Percentiles rank a stretch among this genome's conserved stretches.
Evolutionary conservation across 2,113 vertebrate species (phyloP).

Genomic region (Pogona vitticeps): DNA sequence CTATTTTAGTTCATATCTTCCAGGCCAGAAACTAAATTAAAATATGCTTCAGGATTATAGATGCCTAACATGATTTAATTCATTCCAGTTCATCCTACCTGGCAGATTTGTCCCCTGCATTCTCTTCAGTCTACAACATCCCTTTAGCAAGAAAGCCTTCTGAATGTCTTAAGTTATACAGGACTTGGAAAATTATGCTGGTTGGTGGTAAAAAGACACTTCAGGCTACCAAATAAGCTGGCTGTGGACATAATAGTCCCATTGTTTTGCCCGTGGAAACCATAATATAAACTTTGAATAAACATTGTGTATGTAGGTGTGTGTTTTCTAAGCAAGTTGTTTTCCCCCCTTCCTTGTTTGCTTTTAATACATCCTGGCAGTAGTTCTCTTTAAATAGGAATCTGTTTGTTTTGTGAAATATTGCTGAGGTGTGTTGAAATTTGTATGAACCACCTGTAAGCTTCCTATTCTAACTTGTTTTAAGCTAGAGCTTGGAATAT

Average conservation of each 20-base stretch:
- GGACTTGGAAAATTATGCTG: background rate
- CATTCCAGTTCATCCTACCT: background rate
- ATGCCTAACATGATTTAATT: background rate
- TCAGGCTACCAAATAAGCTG: slow-evolving; percentile 27
- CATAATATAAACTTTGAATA: slow-evolving; percentile 52
- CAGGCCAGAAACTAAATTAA: background rate
- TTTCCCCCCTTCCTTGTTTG: slow-evolving; percentile 21
- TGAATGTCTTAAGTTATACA: background rate
- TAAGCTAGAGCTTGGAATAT: too few relatives aligned
- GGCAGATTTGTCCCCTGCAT: background rate
- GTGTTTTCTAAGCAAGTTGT: slow-evolving; percentile 59
- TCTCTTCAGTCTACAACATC: background rate
- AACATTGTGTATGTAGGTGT: slow-evolving; percentile 48
- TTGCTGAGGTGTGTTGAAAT: slow-evolving; percentile 52
- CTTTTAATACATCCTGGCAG: slow-evolving; percentile 47
- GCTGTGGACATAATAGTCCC: slow-evolving; percentile 33
- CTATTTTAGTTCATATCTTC: background rate
- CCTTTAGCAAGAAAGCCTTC: background rate
- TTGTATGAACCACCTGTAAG: slow-evolving; percentile 41
- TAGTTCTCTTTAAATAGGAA: slow-evolving; percentile 40
- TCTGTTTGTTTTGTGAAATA: slow-evolving; percentile 59
- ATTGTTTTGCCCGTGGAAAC: slow-evolving; percentile 47
- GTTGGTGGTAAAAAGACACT: background rate
- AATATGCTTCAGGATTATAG: background rate
- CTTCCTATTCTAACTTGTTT: slow-evolving; percentile 25